Base-by-base conservation (phyloP, 2,113 vertebrate species). In the Phalacrocorax carbo region DNA sequence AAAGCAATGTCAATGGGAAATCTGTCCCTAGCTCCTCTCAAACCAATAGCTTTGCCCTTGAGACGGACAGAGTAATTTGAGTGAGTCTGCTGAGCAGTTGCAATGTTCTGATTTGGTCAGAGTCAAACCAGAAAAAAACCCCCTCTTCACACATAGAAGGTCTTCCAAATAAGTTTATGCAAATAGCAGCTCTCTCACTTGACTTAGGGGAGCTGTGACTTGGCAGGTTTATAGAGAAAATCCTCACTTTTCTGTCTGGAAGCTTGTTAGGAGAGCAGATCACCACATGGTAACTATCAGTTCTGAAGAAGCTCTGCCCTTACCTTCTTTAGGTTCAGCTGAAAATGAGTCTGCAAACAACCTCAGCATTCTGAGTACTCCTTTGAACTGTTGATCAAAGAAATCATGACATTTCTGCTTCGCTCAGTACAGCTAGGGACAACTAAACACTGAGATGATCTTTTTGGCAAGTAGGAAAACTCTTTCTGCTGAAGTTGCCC, bases 401-500 rank as follows among this genome's bases (percentile, higher is more conserved):
- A 89, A 84, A 87, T n/a, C 18, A 54, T 61, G 86, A 70, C 62
- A 34, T 89, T 93, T 91, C 77, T 91, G 64, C 83, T 89, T 92
- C 1, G 1, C 44, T 84, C 66, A 38, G 86, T 71, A 77, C 51
- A 93, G 42, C 78, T 80, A 2, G 26, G 89, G 91, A 96, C 73
- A 80, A 7, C 87, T 91, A 90, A 96, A 95, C 90, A 70, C 84
- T 75, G 94, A 86, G 81, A 82, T 79, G 65, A 96, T 91, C 92
- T 87, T 94, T 88, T 80, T 96, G 91, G 95, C 88, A 92, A 94
- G 49, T 73, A 85, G 77, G 57, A 79, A 65, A 79, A 72, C 51
- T 84, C 54, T 88, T 92, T 64, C 83, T 96, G 91, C 73, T 94
- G 44, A 87, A 94, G 88, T 92, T 97, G 91, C 73, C 91, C 93